Percentiles rank a stretch among this genome's conserved stretches.
These are phyloP conservation scores for Ennomos erosarius DNA, from an alignment of 2,888 invertebrate genomes.

Conservation along the genomic window DNA sequence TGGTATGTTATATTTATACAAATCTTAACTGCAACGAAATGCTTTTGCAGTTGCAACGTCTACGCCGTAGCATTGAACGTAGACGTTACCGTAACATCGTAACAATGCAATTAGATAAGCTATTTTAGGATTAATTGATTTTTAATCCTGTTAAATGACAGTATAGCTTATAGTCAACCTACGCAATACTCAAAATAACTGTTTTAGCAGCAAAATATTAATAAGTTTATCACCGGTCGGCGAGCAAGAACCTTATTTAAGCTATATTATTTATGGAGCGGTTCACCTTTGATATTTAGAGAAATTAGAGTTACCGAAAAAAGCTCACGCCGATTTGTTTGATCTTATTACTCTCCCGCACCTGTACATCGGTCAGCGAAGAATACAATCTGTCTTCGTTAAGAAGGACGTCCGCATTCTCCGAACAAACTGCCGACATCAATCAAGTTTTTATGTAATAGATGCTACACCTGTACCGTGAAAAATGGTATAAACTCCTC, in stretches of 20 bases:
- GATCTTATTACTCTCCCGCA: conserved; percentile 41
- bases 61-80: too few relatives aligned
- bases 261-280: conserved; percentile 4
- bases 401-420: conserved; percentile 53
- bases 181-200: conserved; percentile 2
- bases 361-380: conserved; percentile 63
- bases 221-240: conserved; percentile 9
- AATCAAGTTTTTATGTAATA: conserved; percentile 61
- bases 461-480: conserved; percentile 50
- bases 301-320: conserved; percentile 24
- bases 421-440: conserved; percentile 59
- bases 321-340: conserved; percentile 34
- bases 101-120: too few relatives aligned
- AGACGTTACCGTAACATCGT: too few relatives aligned
- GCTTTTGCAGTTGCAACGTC: too few relatives aligned
- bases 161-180: not conserved
- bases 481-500: conserved; percentile 55
- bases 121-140: too few relatives aligned
- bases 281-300: conserved; percentile 27
- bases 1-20: too few relatives aligned
- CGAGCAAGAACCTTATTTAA: conserved; percentile 5
- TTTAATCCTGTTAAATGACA: not conserved
- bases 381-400: conserved; percentile 71
- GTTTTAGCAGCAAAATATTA: conserved; percentile 7
- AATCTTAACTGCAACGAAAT: too few relatives aligned